Base-by-base conservation (phyloP, 2,113 vertebrate genomes). In the Colinus virginianus region DNA sequence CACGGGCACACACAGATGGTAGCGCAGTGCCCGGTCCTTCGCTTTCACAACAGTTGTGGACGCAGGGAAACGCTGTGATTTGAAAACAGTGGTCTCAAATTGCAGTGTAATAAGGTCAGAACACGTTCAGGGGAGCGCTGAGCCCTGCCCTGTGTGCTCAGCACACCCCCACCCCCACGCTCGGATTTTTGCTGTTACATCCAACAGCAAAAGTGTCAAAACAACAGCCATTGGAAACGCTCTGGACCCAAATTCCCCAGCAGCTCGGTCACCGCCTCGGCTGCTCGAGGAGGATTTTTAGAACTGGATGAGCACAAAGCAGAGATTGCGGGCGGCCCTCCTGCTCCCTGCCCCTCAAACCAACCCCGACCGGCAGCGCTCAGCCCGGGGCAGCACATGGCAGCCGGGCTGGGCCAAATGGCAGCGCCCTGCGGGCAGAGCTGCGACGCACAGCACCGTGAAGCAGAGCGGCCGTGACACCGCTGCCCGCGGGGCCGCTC, bases 181-280 rank as follows among this genome's bases (percentile, higher is more conserved):
- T 1, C 6, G 45, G 1, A 0, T 0, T 4, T 6, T 11, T 34
- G 38, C 76, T 8, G 14, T 18, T 62, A 11, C 63, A 1, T 4
- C 3, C 4, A 23, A 3, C 22, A n/a, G 66, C 2, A 2, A 25
- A 46, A 21, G 0, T 7, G 25, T 2, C 80, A 9, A 17, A 61
- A 6, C 32, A 1, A 1, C 43, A 58, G 30, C 18, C 5, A 2
- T 40, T 16, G 0, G 7, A 14, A 13, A 0, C 2, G 23, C 68
- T 80, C 61, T 9, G 38, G 17, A 19, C n/a, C 48, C 7, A 10
- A 13, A 12, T 5, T 0, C 2, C 53, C 55, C 61, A 10, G 1
- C 21, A 40, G 1, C 0, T 1, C 1, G 2, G 13, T 1, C 1
- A 0, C 13, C 0, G 8, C 34, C 8, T 2, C 1, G 19, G 43